Base-by-base conservation (phyloP, 2,888 invertebrate species). In the Cheilosia vernalis region DNA sequence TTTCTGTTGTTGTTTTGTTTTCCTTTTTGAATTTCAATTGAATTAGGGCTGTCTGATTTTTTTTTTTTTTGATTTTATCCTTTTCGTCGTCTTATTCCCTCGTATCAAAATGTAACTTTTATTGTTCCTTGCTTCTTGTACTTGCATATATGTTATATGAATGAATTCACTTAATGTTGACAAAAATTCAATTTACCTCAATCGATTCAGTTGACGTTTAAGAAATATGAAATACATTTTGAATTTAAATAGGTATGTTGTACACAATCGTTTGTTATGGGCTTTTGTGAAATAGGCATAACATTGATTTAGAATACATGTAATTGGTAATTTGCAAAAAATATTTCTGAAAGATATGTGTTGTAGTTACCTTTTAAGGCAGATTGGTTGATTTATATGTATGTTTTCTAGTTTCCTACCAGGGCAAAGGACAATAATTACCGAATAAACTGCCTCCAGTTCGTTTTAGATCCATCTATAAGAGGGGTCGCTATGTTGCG, bases 21-120 rank as follows among this genome's bases (percentile, higher is more conserved):
- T 55, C 47, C 10, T 63, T 80, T 56, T 44, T 37, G 2, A 40
- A 27, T 49, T 44, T 33, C 47, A 64, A 63, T 73, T 73, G 61
- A 63, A 73, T 55, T 63, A 55, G 33, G 73, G 21, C 21, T 63
- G 42, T 13, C 42, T 63, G 55, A 30, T 53, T 53, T 53, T 53
- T 37, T 1, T 19, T 53, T 53, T 53, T 53, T 37, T 1, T 19
- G 47, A 47, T 49, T 60, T 61, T 53, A 61, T 51, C 42, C 33
- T 73, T 63, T 19, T 53, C 2, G 44, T 19, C 44, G 69, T 17
- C 42, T 42, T 42, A 5, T 44, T 30, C 21, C 30, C 30, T 9
- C 9, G 30, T 67, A 44, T 10, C 19, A 27, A 42, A 53, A 55
- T 13, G 42, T 67, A 17, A 55, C 42, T 30, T 55, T 27, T 27